Base-by-base conservation (phyloP, 2,113 vertebrate genomes). In the Calyptommatus sinebrachiatus region DNA sequence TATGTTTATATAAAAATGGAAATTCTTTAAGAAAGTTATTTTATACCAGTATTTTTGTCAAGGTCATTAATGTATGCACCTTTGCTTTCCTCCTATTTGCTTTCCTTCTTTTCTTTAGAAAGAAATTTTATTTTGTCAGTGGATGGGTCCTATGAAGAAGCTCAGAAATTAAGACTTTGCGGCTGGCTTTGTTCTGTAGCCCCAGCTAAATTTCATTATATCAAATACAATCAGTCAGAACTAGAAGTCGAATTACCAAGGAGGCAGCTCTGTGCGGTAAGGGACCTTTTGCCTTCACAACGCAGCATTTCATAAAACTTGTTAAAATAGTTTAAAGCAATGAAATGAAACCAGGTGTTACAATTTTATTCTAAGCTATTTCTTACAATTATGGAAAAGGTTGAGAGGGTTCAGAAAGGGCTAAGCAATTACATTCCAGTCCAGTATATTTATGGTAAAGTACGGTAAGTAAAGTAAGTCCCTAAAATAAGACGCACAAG, bases 81-180 rank as follows among this genome's bases (percentile, higher is more conserved):
- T 84, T 28, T 87, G 20, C 46, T 45, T 12, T 48, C 75, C 21
- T 63, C 4, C 21, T 41, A 41, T 41, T 41, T 5, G 35, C 35
- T 29, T 5, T 12, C n/a, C 24, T 28, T 14, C 20, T 22, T 24
- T 45, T 77, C 67, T 82, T 18, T 90, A 95, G 95, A 71, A 70
- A 89, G 89, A 0, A 86, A 89, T 60, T 91, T 96, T 70, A 83
- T 91, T 0, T 65, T 97, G 22, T 92, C 87, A 0, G 92, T 97
- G 80, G 90, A 81, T 0, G 96, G 96, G 2, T 97, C 96, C 0
- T 94, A 93, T 0, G 91, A 95, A 85, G 92, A 94, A n/a, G 87
- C 87, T 0, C 88, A 89, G 78, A 78, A 1, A 1, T 45, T 94
- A 84, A 82, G 79, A 0, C 83, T 90, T 71, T 78, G 57, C 48